phyloP scores from a whole-genome alignment of 2,797 vertebrate genomes.

The Xiphorhynchus erythropygius region DNA sequence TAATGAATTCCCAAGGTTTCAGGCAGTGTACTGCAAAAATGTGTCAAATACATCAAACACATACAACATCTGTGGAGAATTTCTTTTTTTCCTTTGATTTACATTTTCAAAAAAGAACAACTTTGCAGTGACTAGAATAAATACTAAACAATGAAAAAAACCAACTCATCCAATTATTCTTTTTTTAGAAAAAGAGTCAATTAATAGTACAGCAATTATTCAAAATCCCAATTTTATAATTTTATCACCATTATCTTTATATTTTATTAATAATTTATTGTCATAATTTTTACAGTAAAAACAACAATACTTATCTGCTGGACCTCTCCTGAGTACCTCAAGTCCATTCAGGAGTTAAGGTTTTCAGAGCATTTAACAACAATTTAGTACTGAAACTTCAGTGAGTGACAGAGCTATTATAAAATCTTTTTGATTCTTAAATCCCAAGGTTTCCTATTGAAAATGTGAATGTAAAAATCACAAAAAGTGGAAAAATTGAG shows the following conservation, averaged over 20 bases:
- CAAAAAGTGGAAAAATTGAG: neutral
- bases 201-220: neutral
- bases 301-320: neutral
- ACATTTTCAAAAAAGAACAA: slow-evolving; percentile 30
- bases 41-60: slow-evolving; percentile 52
- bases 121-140: slow-evolving; percentile 30
- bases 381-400: neutral
- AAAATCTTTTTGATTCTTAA: neutral
- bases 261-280: neutral
- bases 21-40: slow-evolving; percentile 40
- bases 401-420: neutral
- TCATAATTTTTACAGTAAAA: neutral
- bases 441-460: neutral
- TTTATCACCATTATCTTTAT: neutral
- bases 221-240: neutral
- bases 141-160: neutral
- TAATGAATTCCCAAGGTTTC: slow-evolving; percentile 61
- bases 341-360: neutral
- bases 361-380: neutral
- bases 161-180: neutral
- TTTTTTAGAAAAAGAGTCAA: neutral
- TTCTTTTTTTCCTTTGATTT: slow-evolving; percentile 53
- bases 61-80: slow-evolving; percentile 44
- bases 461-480: neutral
- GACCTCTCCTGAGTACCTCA: neutral